Conservation (phyloP, 2,797 vertebrate genomes). For the Forpus xanthops region DNA sequence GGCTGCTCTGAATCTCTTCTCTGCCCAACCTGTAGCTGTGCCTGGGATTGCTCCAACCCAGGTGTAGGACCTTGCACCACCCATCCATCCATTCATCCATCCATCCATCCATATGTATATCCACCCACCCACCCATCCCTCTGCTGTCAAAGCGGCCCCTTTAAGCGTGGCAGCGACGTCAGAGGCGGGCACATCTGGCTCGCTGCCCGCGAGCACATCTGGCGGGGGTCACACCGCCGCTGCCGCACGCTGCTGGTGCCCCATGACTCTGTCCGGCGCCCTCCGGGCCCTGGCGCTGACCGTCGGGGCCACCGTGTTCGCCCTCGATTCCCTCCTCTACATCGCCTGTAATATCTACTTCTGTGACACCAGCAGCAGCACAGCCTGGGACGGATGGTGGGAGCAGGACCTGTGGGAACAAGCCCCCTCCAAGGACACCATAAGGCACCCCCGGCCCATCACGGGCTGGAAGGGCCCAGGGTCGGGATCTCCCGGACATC, state of each 20-base stretch:
- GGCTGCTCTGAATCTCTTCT: no score
- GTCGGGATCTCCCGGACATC: neutral
- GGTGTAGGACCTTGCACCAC: no score
- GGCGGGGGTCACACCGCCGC: neutral
- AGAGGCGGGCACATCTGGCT: neutral
- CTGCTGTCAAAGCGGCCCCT: neutral
- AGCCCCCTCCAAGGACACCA: conserved; percentile 70
- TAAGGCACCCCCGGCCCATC: conserved; percentile 35
- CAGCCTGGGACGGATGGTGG: conserved; percentile 69
- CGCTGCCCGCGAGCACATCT: neutral
- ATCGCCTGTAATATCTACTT: conserved; percentile 82
- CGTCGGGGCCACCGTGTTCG: conserved; percentile 83
- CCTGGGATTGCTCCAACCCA: no score
- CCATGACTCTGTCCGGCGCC: conserved; percentile 71
- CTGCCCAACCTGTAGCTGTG: no score
- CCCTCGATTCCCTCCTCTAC: conserved; percentile 85
- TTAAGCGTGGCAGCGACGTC: neutral
- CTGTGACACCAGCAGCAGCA: conserved; percentile 55
- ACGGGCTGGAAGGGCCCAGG: neutral
- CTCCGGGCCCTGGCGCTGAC: conserved; percentile 81
- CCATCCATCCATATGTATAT: no score
- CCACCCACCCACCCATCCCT: neutral
- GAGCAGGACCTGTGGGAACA: conserved; percentile 59
- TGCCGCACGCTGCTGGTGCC: neutral
- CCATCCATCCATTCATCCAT: neutral